Base-by-base conservation (phyloP, 35 echinoderm and acorn worm genomes). In the Holothuria glaberrima region DNA sequence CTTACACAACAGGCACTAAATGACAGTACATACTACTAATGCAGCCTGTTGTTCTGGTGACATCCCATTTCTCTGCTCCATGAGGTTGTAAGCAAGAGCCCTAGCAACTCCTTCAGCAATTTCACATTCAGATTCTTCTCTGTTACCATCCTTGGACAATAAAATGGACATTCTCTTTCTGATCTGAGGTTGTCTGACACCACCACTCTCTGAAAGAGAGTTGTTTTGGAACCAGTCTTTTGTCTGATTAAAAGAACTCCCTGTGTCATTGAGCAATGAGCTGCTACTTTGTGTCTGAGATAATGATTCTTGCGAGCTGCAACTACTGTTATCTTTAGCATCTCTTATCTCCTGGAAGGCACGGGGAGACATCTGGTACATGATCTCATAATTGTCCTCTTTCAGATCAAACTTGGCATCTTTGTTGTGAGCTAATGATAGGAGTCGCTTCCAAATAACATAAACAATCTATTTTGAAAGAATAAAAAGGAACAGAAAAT, bases 271-370 rank as follows among this genome's bases (percentile, higher is more conserved):
- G 10, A 84, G 57, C 14, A 12, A 36, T 36, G 30, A 59, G 27
- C 41, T 6, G 28, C 33, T 84, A 13, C 13, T 30, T 19, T 59
- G 19, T 12, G 46, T 29, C 30, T 61, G 80, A 31, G 80, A 22
- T 17, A 84, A 27, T 27, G 80, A 84, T 21, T 84, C 80, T 18
- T n/a, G 18, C 2, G 74, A 56, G 21, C 44, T 78, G 17, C 74
- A 78, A 21, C 17, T 84, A 46, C 57, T 61, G 34, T 22, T 28
- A 22, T 58, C 20, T 26, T 10, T 17, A 32, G 5, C 80, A 61
- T 84, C 80, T 38, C 80, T 59, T 21, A 84, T 20, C 17, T 84
- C 80, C 80, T 84, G 80, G 62, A 87, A 87, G 16, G 85, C 85
- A 67, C 85, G 60, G 13, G 85, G 85, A 46, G 85, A 87, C 38